phyloP scores from a whole-genome alignment of 2,797 vertebrate species.

The Sorex maritimensis region DNA sequence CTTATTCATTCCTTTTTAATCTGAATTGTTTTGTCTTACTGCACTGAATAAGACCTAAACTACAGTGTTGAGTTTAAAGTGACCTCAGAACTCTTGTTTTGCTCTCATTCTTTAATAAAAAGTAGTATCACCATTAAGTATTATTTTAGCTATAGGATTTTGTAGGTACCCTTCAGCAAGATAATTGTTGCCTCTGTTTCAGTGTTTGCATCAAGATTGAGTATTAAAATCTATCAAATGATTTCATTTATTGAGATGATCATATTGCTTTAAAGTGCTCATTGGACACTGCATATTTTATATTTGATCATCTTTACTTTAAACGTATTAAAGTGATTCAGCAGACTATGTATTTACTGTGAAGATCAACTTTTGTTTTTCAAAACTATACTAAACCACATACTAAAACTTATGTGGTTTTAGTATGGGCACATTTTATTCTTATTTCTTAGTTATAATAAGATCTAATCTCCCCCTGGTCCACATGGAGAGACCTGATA shows the following conservation, averaged over 20 bases:
- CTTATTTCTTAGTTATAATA: neutral
- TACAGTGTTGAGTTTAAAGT: neutral
- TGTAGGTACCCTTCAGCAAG: neutral
- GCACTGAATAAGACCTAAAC: neutral
- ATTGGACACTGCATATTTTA: neutral
- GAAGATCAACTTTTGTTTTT: neutral
- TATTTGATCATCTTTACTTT: constrained; percentile 19
- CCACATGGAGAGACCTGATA: neutral
- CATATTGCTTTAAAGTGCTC: neutral
- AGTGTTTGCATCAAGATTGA: neutral
- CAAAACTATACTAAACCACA: neutral
- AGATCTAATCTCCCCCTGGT: neutral
- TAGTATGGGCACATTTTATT: neutral
- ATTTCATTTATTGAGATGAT: neutral
- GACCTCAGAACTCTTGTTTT: neutral
- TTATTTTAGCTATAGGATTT: neutral
- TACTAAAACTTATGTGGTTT: neutral
- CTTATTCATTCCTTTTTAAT: neutral
- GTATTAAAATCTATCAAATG: neutral
- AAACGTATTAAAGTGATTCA: neutral
- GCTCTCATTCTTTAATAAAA: neutral
- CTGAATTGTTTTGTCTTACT: neutral
- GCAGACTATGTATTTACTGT: neutral
- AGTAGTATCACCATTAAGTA: neutral
- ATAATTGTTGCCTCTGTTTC: neutral